phyloP scores from a whole-genome alignment of 2,797 vertebrate genomes.

The Halcyon leucocephala region DNA sequence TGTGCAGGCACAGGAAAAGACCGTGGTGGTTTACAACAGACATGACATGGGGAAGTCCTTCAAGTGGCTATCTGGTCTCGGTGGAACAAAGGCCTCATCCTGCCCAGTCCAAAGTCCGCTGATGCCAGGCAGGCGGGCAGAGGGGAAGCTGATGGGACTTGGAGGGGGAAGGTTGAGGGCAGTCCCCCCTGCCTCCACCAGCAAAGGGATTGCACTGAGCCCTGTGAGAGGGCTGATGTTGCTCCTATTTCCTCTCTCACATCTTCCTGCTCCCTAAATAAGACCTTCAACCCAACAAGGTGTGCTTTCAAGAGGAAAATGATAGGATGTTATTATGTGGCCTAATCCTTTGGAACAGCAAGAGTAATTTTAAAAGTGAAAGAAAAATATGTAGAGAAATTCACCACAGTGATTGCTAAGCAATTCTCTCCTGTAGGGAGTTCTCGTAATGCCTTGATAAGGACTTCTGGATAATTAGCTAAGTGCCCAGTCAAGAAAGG shows the following conservation, averaged over 20 bases:
- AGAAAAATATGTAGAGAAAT: background rate
- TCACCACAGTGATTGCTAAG: background rate
- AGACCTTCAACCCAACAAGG: background rate
- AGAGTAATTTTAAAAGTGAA: background rate
- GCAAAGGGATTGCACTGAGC: background rate
- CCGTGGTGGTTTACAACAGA: constrained; percentile 51
- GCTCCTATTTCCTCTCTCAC: background rate
- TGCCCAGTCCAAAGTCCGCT: background rate
- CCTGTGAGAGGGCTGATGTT: background rate
- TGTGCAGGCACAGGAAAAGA: constrained; percentile 76
- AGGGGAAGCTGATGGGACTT: background rate
- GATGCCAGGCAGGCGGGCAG: background rate
- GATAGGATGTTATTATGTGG: background rate
- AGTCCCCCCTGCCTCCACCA: background rate
- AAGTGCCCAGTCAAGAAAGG: background rate
- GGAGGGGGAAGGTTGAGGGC: background rate
- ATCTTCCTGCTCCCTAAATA: background rate
- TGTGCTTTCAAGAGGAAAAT: background rate
- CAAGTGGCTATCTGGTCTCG: background rate
- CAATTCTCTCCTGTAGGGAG: background rate
- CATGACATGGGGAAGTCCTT: constrained; percentile 59
- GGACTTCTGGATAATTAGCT: background rate
- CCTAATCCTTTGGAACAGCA: background rate
- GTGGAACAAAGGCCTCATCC: background rate
- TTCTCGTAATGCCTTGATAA: background rate